phyloP scores from a whole-genome alignment of 92 coral and sea anemone species.

The Blastomussa wellsi region DNA sequence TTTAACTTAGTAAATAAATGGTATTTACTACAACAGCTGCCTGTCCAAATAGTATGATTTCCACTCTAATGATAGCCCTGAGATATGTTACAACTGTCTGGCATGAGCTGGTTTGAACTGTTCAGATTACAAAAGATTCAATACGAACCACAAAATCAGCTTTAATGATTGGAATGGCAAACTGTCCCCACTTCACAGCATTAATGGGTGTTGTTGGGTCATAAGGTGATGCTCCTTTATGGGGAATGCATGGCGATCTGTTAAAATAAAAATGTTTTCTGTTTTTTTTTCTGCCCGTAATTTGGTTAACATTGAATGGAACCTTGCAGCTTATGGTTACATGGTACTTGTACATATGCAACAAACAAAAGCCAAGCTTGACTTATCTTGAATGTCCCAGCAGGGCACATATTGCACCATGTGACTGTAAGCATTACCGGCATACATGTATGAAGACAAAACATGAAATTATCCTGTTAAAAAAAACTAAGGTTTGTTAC shows the following conservation, averaged over 20 bases:
- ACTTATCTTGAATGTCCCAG: too few relatives aligned
- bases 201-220: slow-evolving; percentile 59
- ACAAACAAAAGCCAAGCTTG: too few relatives aligned
- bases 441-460: too few relatives aligned
- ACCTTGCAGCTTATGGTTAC: too few relatives aligned
- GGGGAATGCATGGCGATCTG: slow-evolving; percentile 33
- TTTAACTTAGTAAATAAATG: too few relatives aligned
- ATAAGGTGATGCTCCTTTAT: slow-evolving; percentile 46
- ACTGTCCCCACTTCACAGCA: slow-evolving; percentile 20
- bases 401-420: too few relatives aligned
- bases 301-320: too few relatives aligned
- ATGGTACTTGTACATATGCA: too few relatives aligned
- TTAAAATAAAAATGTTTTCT: background rate
- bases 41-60: background rate
- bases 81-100: background rate
- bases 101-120: background rate
- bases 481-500: background rate
- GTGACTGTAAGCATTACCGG: too few relatives aligned
- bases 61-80: background rate
- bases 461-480: too few relatives aligned
- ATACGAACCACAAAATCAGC: slow-evolving; percentile 28
- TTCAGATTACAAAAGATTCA: too few relatives aligned
- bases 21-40: background rate
- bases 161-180: slow-evolving; percentile 21
- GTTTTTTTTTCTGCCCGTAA: background rate